phyloP scores from a whole-genome alignment of 2,888 invertebrate species.

The Panzeria rudis region DNA sequence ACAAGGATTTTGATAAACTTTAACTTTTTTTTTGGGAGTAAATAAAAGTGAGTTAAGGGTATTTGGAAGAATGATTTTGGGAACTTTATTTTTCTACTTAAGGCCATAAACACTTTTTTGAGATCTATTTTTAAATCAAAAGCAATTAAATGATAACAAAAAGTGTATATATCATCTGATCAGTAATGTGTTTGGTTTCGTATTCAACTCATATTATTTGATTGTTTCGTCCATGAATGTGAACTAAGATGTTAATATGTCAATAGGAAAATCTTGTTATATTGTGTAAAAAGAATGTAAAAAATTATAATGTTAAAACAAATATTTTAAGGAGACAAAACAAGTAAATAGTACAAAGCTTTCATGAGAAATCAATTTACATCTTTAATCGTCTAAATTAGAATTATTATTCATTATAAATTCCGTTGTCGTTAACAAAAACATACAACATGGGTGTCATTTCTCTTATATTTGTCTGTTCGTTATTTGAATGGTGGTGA shows the following conservation, averaged over 20 bases:
- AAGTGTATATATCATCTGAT: neutral
- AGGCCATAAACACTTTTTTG: constrained; percentile 33
- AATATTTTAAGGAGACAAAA: neutral
- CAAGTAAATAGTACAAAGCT: neutral
- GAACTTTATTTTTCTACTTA: neutral
- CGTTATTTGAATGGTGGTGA: no score
- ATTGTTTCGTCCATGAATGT: neutral
- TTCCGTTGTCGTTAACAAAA: no score
- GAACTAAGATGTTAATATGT: neutral
- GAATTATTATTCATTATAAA: neutral
- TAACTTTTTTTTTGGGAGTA: neutral
- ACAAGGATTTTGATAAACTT: constrained; percentile 35
- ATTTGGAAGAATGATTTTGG: neutral
- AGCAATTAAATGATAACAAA: constrained; percentile 12
- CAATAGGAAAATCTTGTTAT: neutral
- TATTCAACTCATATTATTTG: neutral
- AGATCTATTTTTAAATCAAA: constrained; percentile 19
- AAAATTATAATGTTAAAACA: neutral
- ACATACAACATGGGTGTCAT: no score
- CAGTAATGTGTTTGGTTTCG: constrained; percentile 11
- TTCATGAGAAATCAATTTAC: constrained; percentile 32
- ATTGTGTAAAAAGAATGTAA: neutral
- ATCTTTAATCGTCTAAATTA: neutral
- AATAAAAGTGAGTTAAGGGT: constrained; percentile 41
- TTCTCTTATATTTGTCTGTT: neutral